phyloP scores from a whole-genome alignment of 2,888 invertebrate genomes.

The Galerucella nymphaeae region DNA sequence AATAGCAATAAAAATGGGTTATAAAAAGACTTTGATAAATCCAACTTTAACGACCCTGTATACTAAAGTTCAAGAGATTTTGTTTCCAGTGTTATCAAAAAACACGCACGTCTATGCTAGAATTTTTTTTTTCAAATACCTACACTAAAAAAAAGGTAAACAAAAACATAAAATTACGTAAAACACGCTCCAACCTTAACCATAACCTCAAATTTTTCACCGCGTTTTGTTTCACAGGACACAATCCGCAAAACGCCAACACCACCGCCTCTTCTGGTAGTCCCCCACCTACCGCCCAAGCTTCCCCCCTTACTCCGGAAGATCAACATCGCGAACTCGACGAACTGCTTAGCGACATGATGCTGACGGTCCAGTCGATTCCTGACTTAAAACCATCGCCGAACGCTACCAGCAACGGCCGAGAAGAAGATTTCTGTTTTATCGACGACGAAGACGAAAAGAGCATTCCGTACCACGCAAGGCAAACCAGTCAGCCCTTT shows the following conservation, averaged over 20 bases:
- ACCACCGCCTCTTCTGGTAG: constrained; percentile 64
- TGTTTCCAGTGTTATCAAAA: constrained; percentile 6
- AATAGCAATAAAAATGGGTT: too few relatives aligned
- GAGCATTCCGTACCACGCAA: constrained; percentile 91
- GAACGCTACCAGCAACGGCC: constrained; percentile 43
- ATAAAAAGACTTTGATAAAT: too few relatives aligned
- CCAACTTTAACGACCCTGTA: not conserved
- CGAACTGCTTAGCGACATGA: constrained; percentile 86
- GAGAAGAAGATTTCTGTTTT: constrained; percentile 60
- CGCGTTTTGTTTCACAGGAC: constrained; percentile 57
- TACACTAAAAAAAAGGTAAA: not conserved
- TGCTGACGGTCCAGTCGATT: constrained; percentile 87
- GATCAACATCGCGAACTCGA: constrained; percentile 79
- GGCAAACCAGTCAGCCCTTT: constrained; percentile 84
- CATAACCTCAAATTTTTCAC: constrained; percentile 27
- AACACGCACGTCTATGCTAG: too few relatives aligned
- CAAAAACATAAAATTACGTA: not conserved
- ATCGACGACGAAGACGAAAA: constrained; percentile 66
- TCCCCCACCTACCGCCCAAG: constrained; percentile 64
- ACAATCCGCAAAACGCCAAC: constrained; percentile 65
- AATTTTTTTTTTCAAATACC: too few relatives aligned
- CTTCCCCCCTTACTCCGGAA: constrained; percentile 66
- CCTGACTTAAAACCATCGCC: constrained; percentile 68
- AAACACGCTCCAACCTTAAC: constrained; percentile 8
- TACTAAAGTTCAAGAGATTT: not conserved